Base-by-base conservation (phyloP, 2,113 vertebrate genomes). In the Cercopithecus mona region DNA sequence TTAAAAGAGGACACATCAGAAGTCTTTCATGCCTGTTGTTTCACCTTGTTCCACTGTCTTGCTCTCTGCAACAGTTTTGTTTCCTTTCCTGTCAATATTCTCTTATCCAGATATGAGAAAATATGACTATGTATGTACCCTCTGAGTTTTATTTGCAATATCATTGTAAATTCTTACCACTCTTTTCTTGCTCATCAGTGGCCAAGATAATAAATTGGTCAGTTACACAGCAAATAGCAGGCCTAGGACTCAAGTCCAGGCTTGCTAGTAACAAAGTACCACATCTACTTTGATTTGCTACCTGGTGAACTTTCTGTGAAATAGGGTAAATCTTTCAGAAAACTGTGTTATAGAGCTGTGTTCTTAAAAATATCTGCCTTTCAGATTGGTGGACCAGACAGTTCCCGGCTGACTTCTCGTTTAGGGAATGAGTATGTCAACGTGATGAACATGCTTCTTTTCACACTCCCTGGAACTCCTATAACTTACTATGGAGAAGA, bases 401-500 rank as follows among this genome's bases (percentile, higher is more conserved):
- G 79, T 87, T 96, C 98, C 70, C 99, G 99, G 35, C 98, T 99
- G 96, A 98, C 99, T 38, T 99, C 99, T 95, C 99, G 99, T n/a
- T 78, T 99, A 75, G 99, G 99, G 80, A 98, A 72, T 10, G 93
- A 98, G 5, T 99, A 99, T 0, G 38, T 98, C 50, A 99, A 98
- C 16, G 97, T 98, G 75, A 99, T 99, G 97, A 99, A 99, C 96
- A 99, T 99, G 99, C 98, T 99, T 73, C 97, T 99, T 96, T 98
- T 99, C 97, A 99, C 99, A 0, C 99, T 99, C 35, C 99, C 99
- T 18, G 99, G 99, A 81, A 99, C 99, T 20, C 99, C 99, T 23
- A 98, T 99, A 88, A 99, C 99, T 73, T 99, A 99, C 97, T 99
- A 99, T 0, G 99, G 99, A 6, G 99, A 99, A 98, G 99, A 99